phyloP scores from a whole-genome alignment of 2,113 vertebrate species.

The Hemiprocne comata region DNA sequence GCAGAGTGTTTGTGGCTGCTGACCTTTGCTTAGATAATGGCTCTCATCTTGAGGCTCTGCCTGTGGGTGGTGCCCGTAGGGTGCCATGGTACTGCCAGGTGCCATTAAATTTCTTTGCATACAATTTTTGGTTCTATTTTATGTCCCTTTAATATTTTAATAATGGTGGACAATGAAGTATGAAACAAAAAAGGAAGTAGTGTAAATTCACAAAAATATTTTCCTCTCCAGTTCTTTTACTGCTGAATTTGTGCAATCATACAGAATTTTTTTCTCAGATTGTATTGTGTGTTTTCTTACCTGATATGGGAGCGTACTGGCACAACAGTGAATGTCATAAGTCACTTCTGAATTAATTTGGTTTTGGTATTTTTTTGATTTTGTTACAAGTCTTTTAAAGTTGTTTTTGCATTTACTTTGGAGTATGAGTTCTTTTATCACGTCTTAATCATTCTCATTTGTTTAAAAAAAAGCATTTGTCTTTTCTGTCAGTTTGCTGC shows the following conservation, averaged over 20 bases:
- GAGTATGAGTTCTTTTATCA: neutral
- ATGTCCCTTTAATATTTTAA: neutral
- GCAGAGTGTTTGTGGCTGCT: neutral
- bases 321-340: neutral
- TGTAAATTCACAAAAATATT: neutral
- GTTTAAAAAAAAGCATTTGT: neutral
- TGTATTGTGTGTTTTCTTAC: neutral
- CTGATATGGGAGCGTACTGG: neutral
- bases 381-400: neutral
- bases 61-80: neutral
- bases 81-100: neutral
- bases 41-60: neutral
- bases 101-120: rapidly evolving
- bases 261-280: neutral
- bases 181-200: neutral
- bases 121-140: neutral
- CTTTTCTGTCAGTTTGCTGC: slow-evolving; percentile 25
- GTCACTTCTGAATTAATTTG: neutral
- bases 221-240: neutral
- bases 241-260: neutral
- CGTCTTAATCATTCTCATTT: slow-evolving; percentile 25
- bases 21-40: neutral
- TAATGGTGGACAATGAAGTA: neutral
- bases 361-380: neutral
- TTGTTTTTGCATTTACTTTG: slow-evolving; percentile 9